These are phyloP conservation scores for Takifugu ocellatus DNA, from an alignment of 2,797 vertebrate species.

Conservation along the genomic window DNA sequence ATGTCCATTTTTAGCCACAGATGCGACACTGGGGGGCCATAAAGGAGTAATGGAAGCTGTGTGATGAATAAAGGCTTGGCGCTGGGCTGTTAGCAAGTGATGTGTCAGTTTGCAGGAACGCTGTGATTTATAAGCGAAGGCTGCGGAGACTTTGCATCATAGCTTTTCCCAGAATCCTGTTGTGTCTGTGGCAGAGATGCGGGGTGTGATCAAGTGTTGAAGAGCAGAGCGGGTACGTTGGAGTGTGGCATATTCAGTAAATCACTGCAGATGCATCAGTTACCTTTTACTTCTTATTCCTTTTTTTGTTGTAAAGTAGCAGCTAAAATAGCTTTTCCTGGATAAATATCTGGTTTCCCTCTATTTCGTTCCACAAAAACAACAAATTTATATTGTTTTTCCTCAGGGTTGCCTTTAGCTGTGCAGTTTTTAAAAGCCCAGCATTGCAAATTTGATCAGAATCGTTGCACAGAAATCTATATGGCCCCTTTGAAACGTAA, in stretches of 20 bases:
- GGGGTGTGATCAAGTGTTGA: no score
- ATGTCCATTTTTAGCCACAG: constrained; percentile 24
- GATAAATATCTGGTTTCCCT: not conserved
- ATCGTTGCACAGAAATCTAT: no score
- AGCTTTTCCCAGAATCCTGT: not conserved
- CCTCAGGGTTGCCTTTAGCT: no score
- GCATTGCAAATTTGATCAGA: no score
- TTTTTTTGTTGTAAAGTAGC: not conserved
- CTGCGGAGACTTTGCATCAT: not conserved
- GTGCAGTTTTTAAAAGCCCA: no score
- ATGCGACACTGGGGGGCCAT: constrained; percentile 21
- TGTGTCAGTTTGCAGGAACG: constrained; percentile 34
- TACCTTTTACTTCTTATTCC: not conserved
- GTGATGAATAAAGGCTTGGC: constrained; percentile 29
- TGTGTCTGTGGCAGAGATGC: not conserved
- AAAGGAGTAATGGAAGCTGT: constrained; percentile 19
- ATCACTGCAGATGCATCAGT: no score
- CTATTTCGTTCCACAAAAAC: not conserved
- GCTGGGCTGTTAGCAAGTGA: constrained; percentile 31
- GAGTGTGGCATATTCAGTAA: no score
- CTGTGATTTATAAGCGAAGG: constrained; percentile 4
- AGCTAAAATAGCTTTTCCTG: not conserved
- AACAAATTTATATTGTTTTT: no score
- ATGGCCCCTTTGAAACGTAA: no score
- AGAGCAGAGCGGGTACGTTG: no score